These are phyloP conservation scores for Oncorhynchus mykiss DNA, from an alignment of 2,113 vertebrate genomes.

Conservation along the genomic window DNA sequence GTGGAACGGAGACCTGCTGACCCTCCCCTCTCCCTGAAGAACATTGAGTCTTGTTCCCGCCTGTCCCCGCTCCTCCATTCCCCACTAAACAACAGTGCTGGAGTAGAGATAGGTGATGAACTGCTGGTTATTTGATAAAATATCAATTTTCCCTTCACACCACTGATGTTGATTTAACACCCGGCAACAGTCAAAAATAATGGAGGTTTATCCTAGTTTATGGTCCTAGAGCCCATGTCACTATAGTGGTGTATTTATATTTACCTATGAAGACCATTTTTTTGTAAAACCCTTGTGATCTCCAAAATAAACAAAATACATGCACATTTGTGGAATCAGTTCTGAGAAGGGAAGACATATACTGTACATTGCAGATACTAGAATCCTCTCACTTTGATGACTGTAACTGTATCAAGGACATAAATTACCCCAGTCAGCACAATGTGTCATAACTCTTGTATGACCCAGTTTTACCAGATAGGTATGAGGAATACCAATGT, in stretches of 20 bases:
- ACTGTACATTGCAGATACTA: neutral
- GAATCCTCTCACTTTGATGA: neutral
- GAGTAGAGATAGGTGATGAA: conserved; percentile 17
- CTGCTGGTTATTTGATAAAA: conserved; percentile 36
- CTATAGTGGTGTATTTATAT: neutral
- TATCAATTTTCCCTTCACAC: conserved; percentile 25
- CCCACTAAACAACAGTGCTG: neutral
- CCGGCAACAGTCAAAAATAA: conserved; percentile 35
- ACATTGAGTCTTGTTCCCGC: conserved; percentile 15
- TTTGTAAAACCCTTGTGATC: neutral
- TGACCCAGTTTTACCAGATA: neutral
- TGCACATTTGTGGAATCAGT: neutral
- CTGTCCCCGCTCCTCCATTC: neutral
- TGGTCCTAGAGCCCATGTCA: conserved; percentile 8
- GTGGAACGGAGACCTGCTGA: conserved; percentile 39
- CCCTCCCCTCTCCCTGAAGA: conserved; percentile 21
- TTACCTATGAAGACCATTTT: neutral
- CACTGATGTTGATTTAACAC: conserved; percentile 43
- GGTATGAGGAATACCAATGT: neutral
- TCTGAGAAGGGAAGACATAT: neutral
- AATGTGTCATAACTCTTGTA: neutral
- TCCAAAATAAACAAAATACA: neutral
- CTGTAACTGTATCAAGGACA: neutral
- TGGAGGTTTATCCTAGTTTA: conserved; percentile 32
- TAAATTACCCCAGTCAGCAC: neutral